These are phyloP conservation scores for Conus canariensis DNA, from an alignment of 2,888 invertebrate genomes.

Conservation along the genomic window DNA sequence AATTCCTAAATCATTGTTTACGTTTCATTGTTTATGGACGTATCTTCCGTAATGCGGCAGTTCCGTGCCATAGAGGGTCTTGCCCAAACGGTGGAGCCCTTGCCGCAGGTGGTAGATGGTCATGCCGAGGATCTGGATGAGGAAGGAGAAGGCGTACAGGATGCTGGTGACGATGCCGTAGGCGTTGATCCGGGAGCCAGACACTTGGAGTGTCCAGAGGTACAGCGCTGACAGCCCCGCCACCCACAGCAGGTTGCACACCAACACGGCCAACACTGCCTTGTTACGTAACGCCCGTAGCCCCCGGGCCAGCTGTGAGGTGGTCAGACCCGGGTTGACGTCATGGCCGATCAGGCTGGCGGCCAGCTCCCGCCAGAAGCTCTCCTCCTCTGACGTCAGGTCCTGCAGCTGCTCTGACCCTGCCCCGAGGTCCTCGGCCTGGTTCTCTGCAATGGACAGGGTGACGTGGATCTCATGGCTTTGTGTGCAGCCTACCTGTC, in stretches of 20 bases:
- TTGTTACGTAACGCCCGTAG: slow-evolving; percentile 57
- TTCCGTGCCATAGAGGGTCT: slow-evolving; percentile 50
- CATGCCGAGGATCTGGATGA: slow-evolving; percentile 63
- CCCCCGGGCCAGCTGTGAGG: slow-evolving; percentile 51
- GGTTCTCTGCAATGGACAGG: slow-evolving; percentile 23
- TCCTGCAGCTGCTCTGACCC: slow-evolving; percentile 47
- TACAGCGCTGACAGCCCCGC: slow-evolving; percentile 59
- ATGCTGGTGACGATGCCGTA: slow-evolving; percentile 63
- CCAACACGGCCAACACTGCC: slow-evolving; percentile 54
- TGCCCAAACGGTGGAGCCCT: slow-evolving; percentile 50
- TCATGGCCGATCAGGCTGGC: slow-evolving; percentile 55
- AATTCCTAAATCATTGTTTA: no score
- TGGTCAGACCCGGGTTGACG: slow-evolving; percentile 57
- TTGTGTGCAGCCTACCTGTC: no score
- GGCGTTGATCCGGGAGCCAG: slow-evolving; percentile 57
- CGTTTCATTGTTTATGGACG: slow-evolving; percentile 1
- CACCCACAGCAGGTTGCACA: slow-evolving; percentile 61
- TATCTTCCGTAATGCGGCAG: slow-evolving; percentile 53
- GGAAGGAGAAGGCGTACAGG: slow-evolving; percentile 62
- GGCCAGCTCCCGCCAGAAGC: slow-evolving; percentile 58
- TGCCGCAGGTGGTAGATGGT: slow-evolving; percentile 58
- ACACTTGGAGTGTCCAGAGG: slow-evolving; percentile 45
- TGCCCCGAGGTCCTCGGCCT: slow-evolving; percentile 29
- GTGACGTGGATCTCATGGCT: not conserved
- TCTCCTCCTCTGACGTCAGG: slow-evolving; percentile 55